phyloP scores from a whole-genome alignment of 2,797 vertebrate species.

The Perdix hodgsoniae region DNA sequence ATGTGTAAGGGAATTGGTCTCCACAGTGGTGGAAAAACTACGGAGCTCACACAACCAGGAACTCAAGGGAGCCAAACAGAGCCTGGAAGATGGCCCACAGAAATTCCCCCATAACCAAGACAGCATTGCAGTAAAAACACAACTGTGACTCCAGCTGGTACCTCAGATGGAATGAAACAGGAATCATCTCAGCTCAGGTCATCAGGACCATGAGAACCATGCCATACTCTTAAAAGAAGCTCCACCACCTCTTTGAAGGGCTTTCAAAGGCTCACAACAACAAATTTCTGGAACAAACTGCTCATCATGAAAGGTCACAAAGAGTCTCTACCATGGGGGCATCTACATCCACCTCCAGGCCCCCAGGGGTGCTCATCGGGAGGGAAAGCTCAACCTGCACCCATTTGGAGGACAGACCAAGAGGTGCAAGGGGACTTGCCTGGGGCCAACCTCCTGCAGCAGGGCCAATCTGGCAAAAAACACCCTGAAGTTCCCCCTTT shows the following conservation, averaged over 20 bases:
- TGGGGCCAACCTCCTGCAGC: background rate
- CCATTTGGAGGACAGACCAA: background rate
- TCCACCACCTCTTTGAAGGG: background rate
- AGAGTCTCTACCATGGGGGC: rapidly evolving
- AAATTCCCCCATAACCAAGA: background rate
- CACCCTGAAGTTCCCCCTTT: rapidly evolving
- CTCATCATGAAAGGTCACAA: background rate
- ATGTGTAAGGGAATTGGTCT: background rate
- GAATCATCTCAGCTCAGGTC: background rate
- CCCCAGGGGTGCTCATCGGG: background rate
- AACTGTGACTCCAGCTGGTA: background rate
- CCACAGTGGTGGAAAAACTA: background rate
- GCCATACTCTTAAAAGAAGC: background rate
- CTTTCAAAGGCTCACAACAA: background rate
- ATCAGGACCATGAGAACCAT: background rate
- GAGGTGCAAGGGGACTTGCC: background rate
- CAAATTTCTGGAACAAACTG: background rate
- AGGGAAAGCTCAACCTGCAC: background rate
- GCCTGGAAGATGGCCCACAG: background rate
- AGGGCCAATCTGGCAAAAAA: background rate
- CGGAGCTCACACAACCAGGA: rapidly evolving
- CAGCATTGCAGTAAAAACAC: background rate
- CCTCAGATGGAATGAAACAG: background rate
- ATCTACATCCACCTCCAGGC: background rate
- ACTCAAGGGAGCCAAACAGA: background rate